Evolutionary conservation across 2,797 vertebrate species (phyloP), one percentile per base, ranked within the genome.

Genomic region (Hippopotamyrus pictus): DNA sequence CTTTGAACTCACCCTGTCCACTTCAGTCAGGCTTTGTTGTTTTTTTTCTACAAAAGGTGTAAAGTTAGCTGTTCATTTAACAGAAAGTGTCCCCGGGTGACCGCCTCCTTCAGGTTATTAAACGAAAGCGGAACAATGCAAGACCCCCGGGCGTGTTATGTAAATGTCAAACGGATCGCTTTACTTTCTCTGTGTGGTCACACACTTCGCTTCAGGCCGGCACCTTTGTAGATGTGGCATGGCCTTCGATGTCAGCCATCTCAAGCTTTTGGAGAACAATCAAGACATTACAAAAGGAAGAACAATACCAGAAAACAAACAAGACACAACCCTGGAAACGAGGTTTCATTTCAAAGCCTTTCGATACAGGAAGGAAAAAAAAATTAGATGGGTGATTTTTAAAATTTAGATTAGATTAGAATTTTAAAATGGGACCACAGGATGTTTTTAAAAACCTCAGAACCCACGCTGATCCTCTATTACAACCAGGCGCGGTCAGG

Each of bases 401-500:
- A 22, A 73, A 73, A 82, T 82, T 82, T 19, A 46, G 41, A 82
- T 82, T 82, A n/a, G 17, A 82, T 82, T 44, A 3, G 37, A 82
- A 46, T 82, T 82, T 88, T 33, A 62, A 93, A 93, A 82, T 7
- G 12, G 90, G 62, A 62, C 90, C 90, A 92, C 90, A 92, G 92
- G 11, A 25, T 57, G 29, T 37, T 87, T 54, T 57, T 92, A 90
- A 91, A 91, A 91, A 84, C 82, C 93, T 93, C 92, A 91, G 90
- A 88, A 92, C 37, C 65, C 5, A 46, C 86, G 90, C 91, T 44
- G 91, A 90, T 92, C 46, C 46, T 44, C 89, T 91, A 92, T 91
- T 46, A 87, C 88, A 91, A 91, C 91, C 95, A 96, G 95, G 96
- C 92, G 95, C 93, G 93, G 90, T 88, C 89, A 29, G n/a, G 92